phyloP scores from a whole-genome alignment of 92 coral and sea anemone genomes.

The Chrysogorgia sp. region DNA sequence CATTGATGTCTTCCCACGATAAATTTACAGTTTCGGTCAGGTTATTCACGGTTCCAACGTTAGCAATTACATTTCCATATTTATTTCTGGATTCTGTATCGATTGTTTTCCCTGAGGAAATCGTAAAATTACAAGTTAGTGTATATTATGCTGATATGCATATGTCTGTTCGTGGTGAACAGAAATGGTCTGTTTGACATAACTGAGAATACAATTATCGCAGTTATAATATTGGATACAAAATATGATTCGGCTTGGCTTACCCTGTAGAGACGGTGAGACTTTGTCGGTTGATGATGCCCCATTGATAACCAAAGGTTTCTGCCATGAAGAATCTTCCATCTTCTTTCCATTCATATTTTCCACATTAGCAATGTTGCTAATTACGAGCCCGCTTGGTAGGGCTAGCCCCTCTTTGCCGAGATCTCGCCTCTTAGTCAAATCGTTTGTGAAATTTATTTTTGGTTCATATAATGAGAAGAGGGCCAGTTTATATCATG shows the following conservation, averaged over 20 bases:
- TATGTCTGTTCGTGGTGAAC: no score
- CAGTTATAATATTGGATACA: no score
- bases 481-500: no score
- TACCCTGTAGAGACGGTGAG: no score
- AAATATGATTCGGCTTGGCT: no score
- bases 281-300: background rate
- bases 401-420: background rate
- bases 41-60: constrained; percentile 60
- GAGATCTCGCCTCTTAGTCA: no score
- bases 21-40: constrained; percentile 66
- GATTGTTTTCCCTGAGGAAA: background rate
- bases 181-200: no score
- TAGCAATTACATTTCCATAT: constrained; percentile 59
- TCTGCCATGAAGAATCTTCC: no score
- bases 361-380: background rate
- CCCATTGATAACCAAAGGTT: no score
- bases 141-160: background rate
- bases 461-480: background rate
- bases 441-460: background rate
- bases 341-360: background rate
- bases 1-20: constrained; percentile 81
- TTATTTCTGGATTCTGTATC: constrained; percentile 39
- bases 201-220: no score
- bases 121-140: no score
- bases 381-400: background rate